Conservation (phyloP, 2,797 vertebrate species). For the Loris lydekkerianus region DNA sequence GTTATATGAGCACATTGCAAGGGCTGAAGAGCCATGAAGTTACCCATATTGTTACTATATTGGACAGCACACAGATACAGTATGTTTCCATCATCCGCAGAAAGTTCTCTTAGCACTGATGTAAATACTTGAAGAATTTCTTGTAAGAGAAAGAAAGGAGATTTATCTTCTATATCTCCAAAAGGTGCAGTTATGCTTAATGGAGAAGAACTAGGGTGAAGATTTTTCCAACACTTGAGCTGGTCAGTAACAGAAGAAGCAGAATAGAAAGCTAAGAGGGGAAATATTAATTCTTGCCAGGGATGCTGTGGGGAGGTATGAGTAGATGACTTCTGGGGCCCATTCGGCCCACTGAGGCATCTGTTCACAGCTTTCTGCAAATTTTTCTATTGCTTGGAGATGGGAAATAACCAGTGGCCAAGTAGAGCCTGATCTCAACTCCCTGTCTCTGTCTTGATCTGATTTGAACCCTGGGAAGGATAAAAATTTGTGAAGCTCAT, state of each 20-base stretch:
- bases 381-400: background rate
- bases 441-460: background rate
- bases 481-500: constrained; percentile 4
- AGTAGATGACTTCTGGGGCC: background rate
- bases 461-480: constrained; percentile 1
- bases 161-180: background rate
- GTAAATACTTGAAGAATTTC: background rate
- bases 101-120: background rate
- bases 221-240: background rate
- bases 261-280: background rate
- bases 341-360: background rate
- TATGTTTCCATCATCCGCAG: background rate
- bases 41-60: background rate
- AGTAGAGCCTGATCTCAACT: background rate
- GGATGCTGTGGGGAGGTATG: background rate
- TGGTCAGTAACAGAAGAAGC: background rate
- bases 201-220: background rate
- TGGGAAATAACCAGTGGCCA: background rate
- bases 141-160: background rate
- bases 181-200: background rate
- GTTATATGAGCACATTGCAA: background rate
- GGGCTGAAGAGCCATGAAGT: background rate
- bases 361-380: background rate
- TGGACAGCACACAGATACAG: background rate
- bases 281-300: background rate